Percentiles rank a stretch among this genome's conserved stretches.
These are phyloP conservation scores for Ctenomys sociabilis DNA, from an alignment of 2,113 vertebrate species.

Conservation along the genomic window DNA sequence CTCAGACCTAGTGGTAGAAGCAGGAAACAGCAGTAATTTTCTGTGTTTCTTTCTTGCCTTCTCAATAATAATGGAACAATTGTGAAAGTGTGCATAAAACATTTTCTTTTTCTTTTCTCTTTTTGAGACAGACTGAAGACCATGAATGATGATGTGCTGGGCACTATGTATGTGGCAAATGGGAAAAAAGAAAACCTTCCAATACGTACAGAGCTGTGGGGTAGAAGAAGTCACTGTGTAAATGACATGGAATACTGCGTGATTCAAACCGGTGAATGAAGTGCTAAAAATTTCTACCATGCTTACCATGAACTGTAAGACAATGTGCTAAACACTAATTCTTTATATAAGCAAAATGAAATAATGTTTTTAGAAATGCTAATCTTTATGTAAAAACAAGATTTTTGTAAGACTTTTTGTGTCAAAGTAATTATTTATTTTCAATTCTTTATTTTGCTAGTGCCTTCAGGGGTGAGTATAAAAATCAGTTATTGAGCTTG, in stretches of 20 bases:
- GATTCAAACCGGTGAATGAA: constrained; percentile 23
- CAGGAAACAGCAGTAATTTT: neutral
- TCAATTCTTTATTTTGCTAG: neutral
- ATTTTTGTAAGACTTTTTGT: neutral
- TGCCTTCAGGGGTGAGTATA: neutral
- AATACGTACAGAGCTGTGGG: neutral
- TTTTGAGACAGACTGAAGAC: neutral
- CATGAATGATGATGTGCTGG: neutral
- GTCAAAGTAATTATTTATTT: neutral
- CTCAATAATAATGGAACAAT: neutral
- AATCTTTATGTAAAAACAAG: constrained; percentile 12
- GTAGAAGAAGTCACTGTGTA: neutral
- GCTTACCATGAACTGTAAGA: constrained; percentile 8
- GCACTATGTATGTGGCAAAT: neutral
- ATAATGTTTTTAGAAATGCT: neutral
- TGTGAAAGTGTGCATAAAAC: neutral
- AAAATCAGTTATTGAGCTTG: neutral
- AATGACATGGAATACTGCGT: neutral
- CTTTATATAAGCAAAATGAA: neutral
- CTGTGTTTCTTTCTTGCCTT: neutral
- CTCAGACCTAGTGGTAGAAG: neutral
- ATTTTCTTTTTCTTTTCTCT: neutral
- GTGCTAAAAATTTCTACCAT: neutral
- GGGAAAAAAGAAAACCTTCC: neutral
- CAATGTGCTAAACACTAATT: constrained; percentile 21